Evolutionary conservation across 2,113 vertebrate species (phyloP).

Genomic region (Motacilla alba): DNA sequence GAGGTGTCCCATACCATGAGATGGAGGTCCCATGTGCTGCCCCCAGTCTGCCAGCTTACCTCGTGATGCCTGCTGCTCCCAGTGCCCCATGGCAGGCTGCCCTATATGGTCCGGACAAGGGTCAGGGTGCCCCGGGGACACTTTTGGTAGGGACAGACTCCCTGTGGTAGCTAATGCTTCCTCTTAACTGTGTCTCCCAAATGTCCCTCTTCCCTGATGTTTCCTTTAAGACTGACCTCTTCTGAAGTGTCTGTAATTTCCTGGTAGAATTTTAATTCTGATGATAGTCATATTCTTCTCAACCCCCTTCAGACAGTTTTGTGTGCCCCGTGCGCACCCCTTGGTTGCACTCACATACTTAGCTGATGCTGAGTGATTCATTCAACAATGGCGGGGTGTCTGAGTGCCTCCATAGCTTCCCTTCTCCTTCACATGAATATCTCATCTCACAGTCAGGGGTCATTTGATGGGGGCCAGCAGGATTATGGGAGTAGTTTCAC

Average conservation of each 20-base stretch:
- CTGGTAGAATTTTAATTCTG: neutral
- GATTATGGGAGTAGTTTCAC: neutral
- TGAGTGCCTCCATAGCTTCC: neutral
- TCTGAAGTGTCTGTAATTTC: neutral
- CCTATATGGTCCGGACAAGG: accelerated
- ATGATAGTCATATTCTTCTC: neutral
- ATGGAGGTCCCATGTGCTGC: accelerated
- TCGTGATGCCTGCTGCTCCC: neutral
- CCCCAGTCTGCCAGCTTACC: neutral
- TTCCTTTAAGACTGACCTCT: neutral
- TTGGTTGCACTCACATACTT: neutral
- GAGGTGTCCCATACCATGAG: accelerated
- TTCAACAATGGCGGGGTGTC: accelerated
- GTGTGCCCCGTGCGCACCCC: accelerated
- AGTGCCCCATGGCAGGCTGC: accelerated
- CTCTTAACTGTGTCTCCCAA: neutral
- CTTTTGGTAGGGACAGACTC: neutral
- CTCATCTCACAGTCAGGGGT: neutral
- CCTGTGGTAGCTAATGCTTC: neutral
- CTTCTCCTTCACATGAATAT: neutral
- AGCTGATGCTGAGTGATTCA: neutral
- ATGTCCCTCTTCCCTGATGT: neutral
- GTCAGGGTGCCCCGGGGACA: accelerated
- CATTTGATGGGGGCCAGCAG: neutral
- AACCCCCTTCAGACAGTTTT: neutral